Evolutionary conservation across 2,888 invertebrate species (phyloP).

Genomic region (Melanostoma mellinum): DNA sequence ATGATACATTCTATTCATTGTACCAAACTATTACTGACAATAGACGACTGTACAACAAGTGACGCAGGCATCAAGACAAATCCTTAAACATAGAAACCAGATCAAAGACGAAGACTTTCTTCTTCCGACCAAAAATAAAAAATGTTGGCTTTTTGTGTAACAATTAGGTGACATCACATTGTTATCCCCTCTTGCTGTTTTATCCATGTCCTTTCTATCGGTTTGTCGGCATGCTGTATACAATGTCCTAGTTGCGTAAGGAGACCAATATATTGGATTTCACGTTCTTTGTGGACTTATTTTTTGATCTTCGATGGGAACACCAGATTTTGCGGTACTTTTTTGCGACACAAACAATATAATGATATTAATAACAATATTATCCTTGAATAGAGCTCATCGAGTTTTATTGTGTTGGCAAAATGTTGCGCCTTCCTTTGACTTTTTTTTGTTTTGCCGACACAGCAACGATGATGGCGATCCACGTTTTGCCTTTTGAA

Average conservation of each 20-base stretch:
- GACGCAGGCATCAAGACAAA: conserved; percentile 26
- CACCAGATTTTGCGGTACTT: conserved; percentile 54
- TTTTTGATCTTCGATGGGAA: conserved; percentile 44
- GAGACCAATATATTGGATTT: neutral
- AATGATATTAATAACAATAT: conserved; percentile 60
- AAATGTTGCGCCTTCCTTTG: conserved; percentile 56
- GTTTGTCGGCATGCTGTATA: conserved; percentile 24
- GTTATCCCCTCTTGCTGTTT: conserved; percentile 41
- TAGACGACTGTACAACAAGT: neutral
- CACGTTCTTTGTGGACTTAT: conserved; percentile 30
- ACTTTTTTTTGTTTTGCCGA: conserved; percentile 10
- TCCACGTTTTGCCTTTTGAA: conserved; percentile 12
- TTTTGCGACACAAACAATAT: conserved; percentile 45
- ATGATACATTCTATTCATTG: conserved; percentile 43
- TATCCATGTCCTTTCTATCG: conserved; percentile 1
- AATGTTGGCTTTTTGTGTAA: conserved; percentile 32
- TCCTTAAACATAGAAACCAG: conserved; percentile 39
- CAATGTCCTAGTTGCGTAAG: neutral
- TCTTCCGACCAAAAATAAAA: neutral
- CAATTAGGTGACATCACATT: conserved; percentile 64
- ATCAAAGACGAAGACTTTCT: conserved; percentile 44
- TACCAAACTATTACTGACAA: neutral
- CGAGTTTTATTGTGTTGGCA: conserved; percentile 59
- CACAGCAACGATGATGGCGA: neutral
- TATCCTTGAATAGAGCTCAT: conserved; percentile 64